These are phyloP conservation scores for Scalopus aquaticus DNA, from an alignment of 2,113 vertebrate genomes.

Conservation along the genomic window DNA sequence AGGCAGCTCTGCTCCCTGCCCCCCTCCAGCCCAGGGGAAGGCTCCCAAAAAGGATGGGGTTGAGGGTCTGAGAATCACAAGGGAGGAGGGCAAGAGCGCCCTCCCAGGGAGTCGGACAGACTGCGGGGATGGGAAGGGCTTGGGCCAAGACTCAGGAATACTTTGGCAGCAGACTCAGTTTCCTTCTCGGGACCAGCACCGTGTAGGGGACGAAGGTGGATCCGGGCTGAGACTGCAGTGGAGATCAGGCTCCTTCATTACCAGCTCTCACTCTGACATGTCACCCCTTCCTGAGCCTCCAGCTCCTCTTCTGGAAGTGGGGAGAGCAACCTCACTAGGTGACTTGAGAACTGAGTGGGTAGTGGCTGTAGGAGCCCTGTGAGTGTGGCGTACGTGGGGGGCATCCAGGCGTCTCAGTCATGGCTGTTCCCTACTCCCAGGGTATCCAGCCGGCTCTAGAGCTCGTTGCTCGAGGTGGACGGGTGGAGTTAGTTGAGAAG, in stretches of 20 bases:
- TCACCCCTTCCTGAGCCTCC: not conserved
- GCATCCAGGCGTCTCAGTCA: not conserved
- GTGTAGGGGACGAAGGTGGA: not conserved
- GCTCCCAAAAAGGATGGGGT: not conserved
- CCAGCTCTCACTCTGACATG: not conserved
- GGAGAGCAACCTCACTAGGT: not conserved
- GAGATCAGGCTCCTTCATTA: not conserved
- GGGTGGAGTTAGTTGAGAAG: not conserved
- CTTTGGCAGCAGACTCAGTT: not conserved
- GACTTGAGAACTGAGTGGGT: not conserved
- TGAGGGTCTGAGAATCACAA: not conserved
- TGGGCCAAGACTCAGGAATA: not conserved
- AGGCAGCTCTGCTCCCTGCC: not conserved
- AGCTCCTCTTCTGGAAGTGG: not conserved
- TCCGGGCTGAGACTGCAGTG: not conserved
- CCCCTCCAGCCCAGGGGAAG: not conserved
- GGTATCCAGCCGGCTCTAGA: not conserved
- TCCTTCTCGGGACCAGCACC: not conserved
- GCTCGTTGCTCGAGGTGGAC: rapidly evolving
- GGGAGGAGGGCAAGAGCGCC: not conserved
- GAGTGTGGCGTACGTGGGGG: not conserved
- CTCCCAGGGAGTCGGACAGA: not conserved
- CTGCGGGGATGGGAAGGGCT: not conserved
- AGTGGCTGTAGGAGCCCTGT: not conserved
- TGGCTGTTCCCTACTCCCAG: not conserved